These are phyloP conservation scores for Steinernema scapterisci DNA, from an alignment of 2,888 invertebrate genomes.

Conservation along the genomic window DNA sequence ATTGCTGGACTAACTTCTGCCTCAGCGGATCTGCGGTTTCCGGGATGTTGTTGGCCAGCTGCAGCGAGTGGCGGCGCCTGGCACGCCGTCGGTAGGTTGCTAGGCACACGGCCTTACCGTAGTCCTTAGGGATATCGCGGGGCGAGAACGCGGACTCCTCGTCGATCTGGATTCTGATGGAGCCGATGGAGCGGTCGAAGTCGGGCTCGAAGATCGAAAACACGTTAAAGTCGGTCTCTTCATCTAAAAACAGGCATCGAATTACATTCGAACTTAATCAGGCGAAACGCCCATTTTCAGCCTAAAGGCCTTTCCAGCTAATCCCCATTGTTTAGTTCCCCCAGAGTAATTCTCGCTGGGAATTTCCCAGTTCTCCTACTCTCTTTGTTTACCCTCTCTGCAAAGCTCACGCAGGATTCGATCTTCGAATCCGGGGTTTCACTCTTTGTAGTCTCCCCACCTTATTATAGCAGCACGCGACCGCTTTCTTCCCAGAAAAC, in stretches of 20 bases:
- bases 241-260: neutral
- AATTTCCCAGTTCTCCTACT: too few species aligned
- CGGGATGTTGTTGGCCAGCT: slow-evolving; percentile 15
- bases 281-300: neutral
- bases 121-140: slow-evolving; percentile 16
- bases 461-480: too few species aligned
- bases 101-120: slow-evolving; percentile 22
- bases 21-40: slow-evolving; percentile 12
- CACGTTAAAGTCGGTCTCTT: neutral
- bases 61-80: slow-evolving; percentile 23
- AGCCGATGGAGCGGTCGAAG: neutral
- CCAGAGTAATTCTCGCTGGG: neutral
- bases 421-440: too few species aligned
- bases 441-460: too few species aligned
- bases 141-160: slow-evolving; percentile 22
- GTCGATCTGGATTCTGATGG: neutral
- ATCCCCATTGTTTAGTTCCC: neutral
- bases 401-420: too few species aligned
- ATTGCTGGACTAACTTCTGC: slow-evolving; percentile 18
- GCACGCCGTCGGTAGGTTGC: neutral
- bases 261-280: too few species aligned
- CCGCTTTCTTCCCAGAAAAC: too few species aligned
- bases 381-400: too few species aligned
- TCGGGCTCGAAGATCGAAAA: slow-evolving; percentile 26
- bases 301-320: neutral